phyloP scores from a whole-genome alignment of 2,113 vertebrate species.

The Atherinomorus stipes region DNA sequence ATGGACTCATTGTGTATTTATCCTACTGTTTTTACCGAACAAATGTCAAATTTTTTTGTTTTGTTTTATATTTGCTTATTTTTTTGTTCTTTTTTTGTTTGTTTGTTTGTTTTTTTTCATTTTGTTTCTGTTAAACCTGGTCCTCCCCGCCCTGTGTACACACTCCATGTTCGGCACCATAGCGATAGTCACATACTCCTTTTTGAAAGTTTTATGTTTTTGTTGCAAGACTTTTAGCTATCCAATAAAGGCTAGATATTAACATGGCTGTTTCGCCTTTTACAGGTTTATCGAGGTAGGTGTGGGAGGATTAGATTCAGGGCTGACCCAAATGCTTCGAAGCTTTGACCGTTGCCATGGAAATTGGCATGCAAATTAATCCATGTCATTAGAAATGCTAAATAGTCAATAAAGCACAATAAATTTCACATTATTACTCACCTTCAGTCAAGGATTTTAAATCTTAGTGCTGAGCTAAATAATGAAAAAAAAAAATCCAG shows the following conservation, averaged over 20 bases:
- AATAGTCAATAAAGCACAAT: not conserved
- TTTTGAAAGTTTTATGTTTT: constrained; percentile 64
- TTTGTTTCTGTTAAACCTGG: constrained; percentile 70
- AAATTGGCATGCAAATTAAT: not conserved
- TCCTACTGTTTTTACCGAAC: constrained; percentile 87
- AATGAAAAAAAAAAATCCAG: not conserved
- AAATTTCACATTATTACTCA: not conserved
- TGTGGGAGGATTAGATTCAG: constrained; percentile 49
- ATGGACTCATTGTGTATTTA: constrained; percentile 86
- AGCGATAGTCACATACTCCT: constrained; percentile 68
- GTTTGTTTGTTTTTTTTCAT: not conserved
- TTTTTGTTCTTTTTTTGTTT: constrained; percentile 47
- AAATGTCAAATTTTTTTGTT: constrained; percentile 74
- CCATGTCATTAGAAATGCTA: not conserved
- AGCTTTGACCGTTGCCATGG: not conserved
- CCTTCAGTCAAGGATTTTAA: too few species aligned
- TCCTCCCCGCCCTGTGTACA: constrained; percentile 73
- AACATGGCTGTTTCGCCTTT: constrained; percentile 67
- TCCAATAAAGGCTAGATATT: constrained; percentile 79
- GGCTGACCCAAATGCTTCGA: constrained; percentile 21
- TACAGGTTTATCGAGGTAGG: constrained; percentile 67
- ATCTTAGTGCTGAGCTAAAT: not conserved
- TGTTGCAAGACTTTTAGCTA: constrained; percentile 77
- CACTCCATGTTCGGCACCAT: constrained; percentile 73
- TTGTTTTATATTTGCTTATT: constrained; percentile 70